Percentiles rank a stretch among this genome's conserved stretches.
These are phyloP conservation scores for Aphyosemion australe DNA, from an alignment of 2,113 vertebrate genomes.

Conservation along the genomic window DNA sequence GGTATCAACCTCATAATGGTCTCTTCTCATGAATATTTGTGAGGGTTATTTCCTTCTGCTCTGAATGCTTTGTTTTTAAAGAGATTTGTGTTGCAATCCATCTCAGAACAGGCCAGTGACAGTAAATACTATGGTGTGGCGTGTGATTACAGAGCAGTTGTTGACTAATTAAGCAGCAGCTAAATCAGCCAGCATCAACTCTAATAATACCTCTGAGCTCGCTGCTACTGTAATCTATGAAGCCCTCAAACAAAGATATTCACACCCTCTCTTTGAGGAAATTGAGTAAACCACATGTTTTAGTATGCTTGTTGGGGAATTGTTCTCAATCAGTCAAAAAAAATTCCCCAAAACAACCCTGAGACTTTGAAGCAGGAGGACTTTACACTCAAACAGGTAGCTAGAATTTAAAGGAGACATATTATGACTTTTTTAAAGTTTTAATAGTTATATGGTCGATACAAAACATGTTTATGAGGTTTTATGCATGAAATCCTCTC, in stretches of 20 bases:
- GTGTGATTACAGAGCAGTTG: conserved; percentile 65
- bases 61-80: background rate
- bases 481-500: too few relatives aligned
- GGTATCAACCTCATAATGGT: too few relatives aligned
- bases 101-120: conserved; percentile 23
- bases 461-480: too few relatives aligned
- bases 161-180: conserved; percentile 66
- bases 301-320: conserved; percentile 29
- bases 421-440: too few relatives aligned
- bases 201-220: conserved; percentile 61
- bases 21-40: background rate
- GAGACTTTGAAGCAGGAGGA: background rate
- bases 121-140: conserved; percentile 63
- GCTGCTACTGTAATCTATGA: conserved; percentile 40
- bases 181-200: conserved; percentile 51
- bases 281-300: conserved; percentile 31
- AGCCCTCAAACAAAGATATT: conserved; percentile 46
- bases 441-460: too few relatives aligned
- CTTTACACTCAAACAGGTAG: background rate
- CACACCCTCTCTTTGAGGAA: conserved; percentile 70
- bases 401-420: too few relatives aligned
- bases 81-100: conserved; percentile 11
- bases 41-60: background rate
- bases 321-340: conserved; percentile 6
- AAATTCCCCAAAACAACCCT: conserved; percentile 15